These are phyloP conservation scores for Danaus plexippus DNA, from an alignment of 1,140 invertebrate genomes.

Conservation along the genomic window DNA sequence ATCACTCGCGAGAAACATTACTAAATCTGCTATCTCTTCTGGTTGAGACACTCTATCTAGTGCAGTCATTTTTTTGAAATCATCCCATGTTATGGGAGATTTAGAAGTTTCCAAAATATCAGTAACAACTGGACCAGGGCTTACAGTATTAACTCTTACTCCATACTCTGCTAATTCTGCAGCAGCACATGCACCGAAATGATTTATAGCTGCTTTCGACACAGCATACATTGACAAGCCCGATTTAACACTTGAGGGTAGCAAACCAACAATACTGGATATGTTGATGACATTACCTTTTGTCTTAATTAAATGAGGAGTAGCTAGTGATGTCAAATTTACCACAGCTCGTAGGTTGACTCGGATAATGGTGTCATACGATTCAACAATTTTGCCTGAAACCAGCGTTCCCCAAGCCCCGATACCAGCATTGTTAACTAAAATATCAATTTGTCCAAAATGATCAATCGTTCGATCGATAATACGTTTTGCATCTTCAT, in stretches of 20 bases:
- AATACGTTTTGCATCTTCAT: too few relatives aligned
- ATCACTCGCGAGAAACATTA: conserved; percentile 20
- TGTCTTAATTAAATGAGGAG: too few relatives aligned
- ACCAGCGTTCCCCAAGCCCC: too few relatives aligned
- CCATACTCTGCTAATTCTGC: conserved; percentile 16
- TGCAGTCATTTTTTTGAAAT: conserved; percentile 6
- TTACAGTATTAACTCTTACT: conserved; percentile 22
- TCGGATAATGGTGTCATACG: too few relatives aligned
- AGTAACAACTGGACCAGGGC: conserved; percentile 20
- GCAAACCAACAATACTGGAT: conserved; percentile 17
- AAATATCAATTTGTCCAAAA: too few relatives aligned
- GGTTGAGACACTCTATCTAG: conserved; percentile 18
- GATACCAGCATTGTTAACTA: too few relatives aligned
- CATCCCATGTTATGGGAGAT: conserved; percentile 8
- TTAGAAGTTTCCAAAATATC: conserved; percentile 19
- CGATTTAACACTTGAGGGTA: background rate
- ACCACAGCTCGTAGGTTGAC: too few relatives aligned
- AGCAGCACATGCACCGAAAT: conserved; percentile 17
- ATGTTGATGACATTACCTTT: conserved; percentile 5
- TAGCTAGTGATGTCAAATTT: too few relatives aligned
- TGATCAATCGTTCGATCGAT: too few relatives aligned
- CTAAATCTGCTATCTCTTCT: conserved; percentile 19
- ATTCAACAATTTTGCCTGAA: too few relatives aligned
- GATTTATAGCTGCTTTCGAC: conserved; percentile 21
- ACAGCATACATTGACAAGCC: conserved; percentile 8